phyloP scores from a whole-genome alignment of 2,113 vertebrate genomes.

The Xenopus borealis region DNA sequence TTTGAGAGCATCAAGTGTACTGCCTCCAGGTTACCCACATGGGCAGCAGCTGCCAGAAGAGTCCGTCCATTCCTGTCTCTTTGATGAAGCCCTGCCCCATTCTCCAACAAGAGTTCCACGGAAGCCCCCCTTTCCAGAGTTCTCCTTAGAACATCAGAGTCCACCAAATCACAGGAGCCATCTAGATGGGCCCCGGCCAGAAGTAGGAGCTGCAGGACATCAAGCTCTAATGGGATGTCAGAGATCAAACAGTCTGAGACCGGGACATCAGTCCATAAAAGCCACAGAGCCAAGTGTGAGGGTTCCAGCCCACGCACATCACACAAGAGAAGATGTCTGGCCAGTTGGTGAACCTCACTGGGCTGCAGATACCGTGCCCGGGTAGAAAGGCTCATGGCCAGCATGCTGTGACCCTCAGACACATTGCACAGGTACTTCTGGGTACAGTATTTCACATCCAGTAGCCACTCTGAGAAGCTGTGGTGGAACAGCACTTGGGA shows the following conservation, averaged over 20 bases:
- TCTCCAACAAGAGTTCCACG: conserved; percentile 58
- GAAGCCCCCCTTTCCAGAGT: conserved; percentile 54
- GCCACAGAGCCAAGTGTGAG: conserved; percentile 67
- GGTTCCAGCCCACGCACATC: conserved; percentile 58
- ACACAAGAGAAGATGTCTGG: conserved; percentile 64
- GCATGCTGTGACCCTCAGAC: conserved; percentile 68
- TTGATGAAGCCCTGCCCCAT: conserved; percentile 58
- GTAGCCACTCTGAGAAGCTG: conserved; percentile 78
- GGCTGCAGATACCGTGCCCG: conserved; percentile 53
- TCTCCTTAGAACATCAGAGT: conserved; percentile 40
- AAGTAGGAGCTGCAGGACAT: conserved; percentile 66
- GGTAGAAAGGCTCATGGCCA: conserved; percentile 66
- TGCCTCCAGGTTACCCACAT: conserved; percentile 59
- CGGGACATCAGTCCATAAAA: conserved; percentile 65
- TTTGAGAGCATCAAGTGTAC: conserved; percentile 58
- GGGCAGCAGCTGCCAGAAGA: conserved; percentile 63
- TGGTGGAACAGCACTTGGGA: conserved; percentile 71
- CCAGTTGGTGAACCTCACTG: conserved; percentile 62
- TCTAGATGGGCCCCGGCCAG: conserved; percentile 56
- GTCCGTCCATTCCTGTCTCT: conserved; percentile 58
- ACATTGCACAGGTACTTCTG: conserved; percentile 72
- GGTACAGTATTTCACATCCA: conserved; percentile 76
- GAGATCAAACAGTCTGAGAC: conserved; percentile 43
- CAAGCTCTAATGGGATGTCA: conserved; percentile 56
- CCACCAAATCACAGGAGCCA: conserved; percentile 10